Base-by-base conservation (phyloP, 2,888 invertebrate species). In the Philereme vetulata region DNA sequence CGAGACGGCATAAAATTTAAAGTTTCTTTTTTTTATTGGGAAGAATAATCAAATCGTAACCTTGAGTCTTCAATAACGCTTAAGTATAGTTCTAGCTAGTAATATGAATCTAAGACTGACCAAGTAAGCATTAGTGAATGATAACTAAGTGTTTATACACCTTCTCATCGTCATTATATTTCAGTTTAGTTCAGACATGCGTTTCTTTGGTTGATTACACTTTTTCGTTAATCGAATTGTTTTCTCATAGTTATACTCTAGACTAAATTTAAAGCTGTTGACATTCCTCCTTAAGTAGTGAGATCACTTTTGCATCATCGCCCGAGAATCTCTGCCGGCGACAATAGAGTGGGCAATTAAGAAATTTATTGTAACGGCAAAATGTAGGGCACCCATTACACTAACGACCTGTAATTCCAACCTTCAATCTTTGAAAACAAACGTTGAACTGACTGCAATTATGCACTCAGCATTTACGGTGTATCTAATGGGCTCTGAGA, bases 281-380 rank as follows among this genome's bases (percentile, higher is more conserved):
- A 81, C 81, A 83, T 81, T 78, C 78, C 59, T 71, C 64, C 69
- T 71, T 71, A 74, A 77, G 70, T 70, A 80, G 78, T 85, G 85
- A 88, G 82, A 83, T 87, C 85, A 86, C 79, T 81, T 86, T 87
- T 83, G 83, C 89, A 86, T 90, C 90, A 89, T 74, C 80, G 80
- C 76, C 76, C 68, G 84, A 77, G 87, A 90, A 90, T 90, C 86
- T 87, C 85, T 68, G 80, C 81, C 72, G 72, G 50, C 51, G 43
- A 80, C 81, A 81, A 79, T 77, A 70, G 70, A 62, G 64, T 61
- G 62, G 77, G 81, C 88, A 88, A 90, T 90, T 90, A 91, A 89
- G 86, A 86, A 86, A 90, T 90, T 87, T 86, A 87, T 87, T 84
- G 80, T 85, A 81, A 86, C 81, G 79, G 80, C 81, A 79, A 72